These are phyloP conservation scores for Electrona antarctica DNA, from an alignment of 2,113 vertebrate genomes.

Conservation along the genomic window DNA sequence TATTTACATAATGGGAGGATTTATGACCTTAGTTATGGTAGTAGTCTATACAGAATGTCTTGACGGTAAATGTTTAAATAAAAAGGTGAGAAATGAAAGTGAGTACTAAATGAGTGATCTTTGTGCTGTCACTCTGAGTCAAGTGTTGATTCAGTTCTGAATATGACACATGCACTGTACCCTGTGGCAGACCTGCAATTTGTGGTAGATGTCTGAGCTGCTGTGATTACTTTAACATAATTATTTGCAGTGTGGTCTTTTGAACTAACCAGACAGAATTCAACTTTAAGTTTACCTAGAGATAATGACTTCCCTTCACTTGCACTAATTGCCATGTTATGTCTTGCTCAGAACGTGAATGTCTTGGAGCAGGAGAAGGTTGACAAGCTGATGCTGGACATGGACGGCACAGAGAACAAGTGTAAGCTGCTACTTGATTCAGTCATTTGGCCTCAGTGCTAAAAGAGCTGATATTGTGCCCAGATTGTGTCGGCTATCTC, in stretches of 20 bases:
- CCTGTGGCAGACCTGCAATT: background rate
- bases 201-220: conserved; percentile 14
- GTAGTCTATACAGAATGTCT: too few relatives aligned
- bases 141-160: background rate
- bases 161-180: background rate
- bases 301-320: background rate
- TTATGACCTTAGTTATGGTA: too few relatives aligned
- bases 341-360: conserved; percentile 80
- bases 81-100: too few relatives aligned
- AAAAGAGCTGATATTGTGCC: background rate
- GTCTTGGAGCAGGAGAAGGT: conserved; percentile 95
- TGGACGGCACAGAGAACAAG: conserved; percentile 98
- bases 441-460: background rate
- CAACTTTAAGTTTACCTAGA: background rate
- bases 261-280: conserved; percentile 13
- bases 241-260: conserved; percentile 20
- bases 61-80: too few relatives aligned
- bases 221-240: conserved; percentile 39
- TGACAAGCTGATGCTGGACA: conserved; percentile 95
- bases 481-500: background rate
- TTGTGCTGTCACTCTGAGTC: background rate
- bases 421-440: conserved; percentile 80
- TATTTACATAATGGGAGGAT: too few relatives aligned
- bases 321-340: conserved; percentile 5
- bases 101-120: too few relatives aligned